Evolutionary conservation across 1,140 invertebrate species (phyloP), one percentile per base, ranked within the genome.

Genomic region (Cotesia glomerata): DNA sequence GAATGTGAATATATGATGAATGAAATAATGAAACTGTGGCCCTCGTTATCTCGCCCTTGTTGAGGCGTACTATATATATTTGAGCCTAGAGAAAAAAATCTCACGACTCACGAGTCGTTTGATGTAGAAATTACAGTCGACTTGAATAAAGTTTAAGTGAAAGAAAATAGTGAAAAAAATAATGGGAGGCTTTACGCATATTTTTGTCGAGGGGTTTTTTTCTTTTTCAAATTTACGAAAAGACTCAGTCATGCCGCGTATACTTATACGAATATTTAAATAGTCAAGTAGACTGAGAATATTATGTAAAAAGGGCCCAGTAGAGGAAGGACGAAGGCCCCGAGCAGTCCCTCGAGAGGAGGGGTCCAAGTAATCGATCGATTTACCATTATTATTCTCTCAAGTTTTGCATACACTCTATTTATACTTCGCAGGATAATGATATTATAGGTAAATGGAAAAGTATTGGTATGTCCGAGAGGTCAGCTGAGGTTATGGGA

Each of bases 401-500:
- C 9, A 62, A 18, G 34, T 70, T 74, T 74, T 67, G 70, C 65
- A 74, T 71, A 64, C 26, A 26, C 26, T 26, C 26, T 26, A 26
- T 26, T 26, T 26, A 26, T 26, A 1, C 26, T 26, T 26, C 26
- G 26, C 26, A 26, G 26, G 1, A 26, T 26, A 26, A 26, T 26
- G 26, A 26, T 26, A 26, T 26, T 26, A 18, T 73, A 63, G 66
- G 63, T 56, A 56, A 75, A 45, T 9, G 5, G 39, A 0, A 5
- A 45, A 9, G 7, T 9, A 45, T 9, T 45, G 73, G 67, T 65
- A 18, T 54, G 39, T 16, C 58, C 51, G 75, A 71, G 74, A 76
- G 82, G 80, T 81, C 82, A 79, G 63, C 35, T 34, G 76, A 75
- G 85, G 82, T 83, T 84, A 86, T 87, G 85, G 85, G 85, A 87